Evolutionary conservation across 2,797 vertebrate species (phyloP).

Genomic region (Philypnodon macrostomus): DNA sequence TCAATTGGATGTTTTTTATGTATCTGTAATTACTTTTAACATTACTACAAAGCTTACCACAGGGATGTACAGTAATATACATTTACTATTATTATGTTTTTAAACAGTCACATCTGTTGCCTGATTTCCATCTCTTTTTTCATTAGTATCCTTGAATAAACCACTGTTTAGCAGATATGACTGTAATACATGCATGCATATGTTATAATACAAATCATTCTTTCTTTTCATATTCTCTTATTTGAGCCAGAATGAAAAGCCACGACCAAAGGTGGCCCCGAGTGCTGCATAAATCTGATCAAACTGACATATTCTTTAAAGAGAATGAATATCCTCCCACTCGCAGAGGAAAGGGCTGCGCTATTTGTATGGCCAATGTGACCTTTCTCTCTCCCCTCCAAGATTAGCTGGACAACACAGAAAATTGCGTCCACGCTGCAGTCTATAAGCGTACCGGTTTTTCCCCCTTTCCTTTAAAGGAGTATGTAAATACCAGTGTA

Average conservation of each 20-base stretch:
- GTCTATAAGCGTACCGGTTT: constrained; percentile 95
- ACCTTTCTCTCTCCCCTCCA: constrained; percentile 93
- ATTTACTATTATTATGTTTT: too few species aligned
- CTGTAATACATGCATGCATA: neutral
- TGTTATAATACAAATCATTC: constrained; percentile 31
- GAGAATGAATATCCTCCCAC: constrained; percentile 96
- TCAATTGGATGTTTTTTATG: too few species aligned
- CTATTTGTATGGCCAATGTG: constrained; percentile 94
- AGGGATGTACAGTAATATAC: too few species aligned
- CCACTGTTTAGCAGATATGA: too few species aligned
- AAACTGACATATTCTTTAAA: constrained; percentile 89
- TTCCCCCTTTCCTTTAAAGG: constrained; percentile 95
- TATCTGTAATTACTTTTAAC: too few species aligned
- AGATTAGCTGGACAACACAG: constrained; percentile 97
- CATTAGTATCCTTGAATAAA: neutral
- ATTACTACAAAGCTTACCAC: too few species aligned
- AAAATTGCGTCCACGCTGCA: constrained; percentile 97
- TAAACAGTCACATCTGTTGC: too few species aligned
- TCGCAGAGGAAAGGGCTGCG: constrained; percentile 88
- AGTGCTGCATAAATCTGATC: constrained; percentile 89
- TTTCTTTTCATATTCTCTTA: constrained; percentile 36
- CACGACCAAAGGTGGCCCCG: constrained; percentile 55
- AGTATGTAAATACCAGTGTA: constrained; percentile 99
- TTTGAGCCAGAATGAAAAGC: constrained; percentile 50
- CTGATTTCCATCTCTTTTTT: neutral